These are phyloP conservation scores for Barbus barbus DNA, from an alignment of 2,113 vertebrate genomes.

Conservation along the genomic window DNA sequence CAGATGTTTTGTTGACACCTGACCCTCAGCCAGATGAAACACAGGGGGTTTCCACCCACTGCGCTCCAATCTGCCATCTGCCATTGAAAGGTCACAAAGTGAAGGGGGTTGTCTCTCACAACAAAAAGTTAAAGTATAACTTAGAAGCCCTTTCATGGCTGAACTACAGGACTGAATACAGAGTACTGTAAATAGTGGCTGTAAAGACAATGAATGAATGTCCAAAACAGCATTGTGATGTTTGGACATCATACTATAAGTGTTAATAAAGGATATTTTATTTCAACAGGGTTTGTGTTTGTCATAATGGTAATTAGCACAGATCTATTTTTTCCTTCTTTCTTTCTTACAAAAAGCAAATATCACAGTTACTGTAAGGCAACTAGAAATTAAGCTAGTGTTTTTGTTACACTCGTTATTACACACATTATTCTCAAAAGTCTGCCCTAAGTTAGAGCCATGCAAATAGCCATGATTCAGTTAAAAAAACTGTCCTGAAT, in stretches of 20 bases:
- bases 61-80: constrained; percentile 87
- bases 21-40: constrained; percentile 83
- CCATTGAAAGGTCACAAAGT: constrained; percentile 69
- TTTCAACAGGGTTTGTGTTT: not conserved
- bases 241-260: not conserved
- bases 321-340: not conserved
- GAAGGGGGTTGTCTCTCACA: constrained; percentile 58
- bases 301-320: not conserved
- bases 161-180: not conserved
- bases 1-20: constrained; percentile 93
- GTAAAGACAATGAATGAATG: not conserved
- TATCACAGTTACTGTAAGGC: not conserved
- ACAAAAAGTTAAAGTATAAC: constrained; percentile 54
- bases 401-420: too few species aligned
- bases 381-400: not conserved
- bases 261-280: not conserved
- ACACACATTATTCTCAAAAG: too few species aligned
- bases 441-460: too few species aligned
- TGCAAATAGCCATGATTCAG: too few species aligned
- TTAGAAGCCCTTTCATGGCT: constrained; percentile 31
- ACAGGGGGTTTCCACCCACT: constrained; percentile 80
- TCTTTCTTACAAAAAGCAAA: not conserved
- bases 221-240: not conserved
- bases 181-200: not conserved
- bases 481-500: too few species aligned